Conservation (phyloP, 2,113 vertebrate genomes). For the Cyanocitta stelleri region DNA sequence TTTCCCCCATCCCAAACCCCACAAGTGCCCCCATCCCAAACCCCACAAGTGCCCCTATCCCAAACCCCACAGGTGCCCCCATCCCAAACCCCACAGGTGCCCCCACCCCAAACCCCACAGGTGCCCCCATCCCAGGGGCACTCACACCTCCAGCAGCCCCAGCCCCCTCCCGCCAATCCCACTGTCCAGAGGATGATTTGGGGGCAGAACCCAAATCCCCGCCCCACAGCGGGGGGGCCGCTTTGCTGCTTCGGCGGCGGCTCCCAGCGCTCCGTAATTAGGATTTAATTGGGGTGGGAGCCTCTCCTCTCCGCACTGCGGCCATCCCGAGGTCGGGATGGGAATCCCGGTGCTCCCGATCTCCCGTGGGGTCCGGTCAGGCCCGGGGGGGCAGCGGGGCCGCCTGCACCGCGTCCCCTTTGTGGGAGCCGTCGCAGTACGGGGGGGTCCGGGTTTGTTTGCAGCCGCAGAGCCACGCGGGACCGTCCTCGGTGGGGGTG, state of each 20-base stretch:
- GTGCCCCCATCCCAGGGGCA: neutral
- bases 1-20: too few relatives aligned
- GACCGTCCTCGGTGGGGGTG: conserved; percentile 54
- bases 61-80: too few relatives aligned
- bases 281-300: neutral
- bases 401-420: conserved; percentile 49
- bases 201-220: too few relatives aligned
- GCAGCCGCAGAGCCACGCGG: conserved; percentile 78
- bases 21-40: too few relatives aligned
- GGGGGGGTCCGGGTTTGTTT: conserved; percentile 79
- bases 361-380: neutral
- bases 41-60: too few relatives aligned
- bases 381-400: neutral
- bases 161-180: too few relatives aligned
- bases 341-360: neutral
- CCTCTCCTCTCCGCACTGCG: neutral
- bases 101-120: neutral
- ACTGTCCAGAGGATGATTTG: too few relatives aligned
- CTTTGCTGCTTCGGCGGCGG: neutral
- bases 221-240: neutral
- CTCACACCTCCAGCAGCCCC: too few relatives aligned
- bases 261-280: neutral
- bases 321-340: rapidly evolving
- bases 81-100: too few relatives aligned
- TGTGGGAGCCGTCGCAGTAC: conserved; percentile 84